Percentiles rank a stretch among this genome's conserved stretches.
These are phyloP conservation scores for Lipophrys pholis DNA, from an alignment of 2,113 vertebrate genomes.

Conservation along the genomic window DNA sequence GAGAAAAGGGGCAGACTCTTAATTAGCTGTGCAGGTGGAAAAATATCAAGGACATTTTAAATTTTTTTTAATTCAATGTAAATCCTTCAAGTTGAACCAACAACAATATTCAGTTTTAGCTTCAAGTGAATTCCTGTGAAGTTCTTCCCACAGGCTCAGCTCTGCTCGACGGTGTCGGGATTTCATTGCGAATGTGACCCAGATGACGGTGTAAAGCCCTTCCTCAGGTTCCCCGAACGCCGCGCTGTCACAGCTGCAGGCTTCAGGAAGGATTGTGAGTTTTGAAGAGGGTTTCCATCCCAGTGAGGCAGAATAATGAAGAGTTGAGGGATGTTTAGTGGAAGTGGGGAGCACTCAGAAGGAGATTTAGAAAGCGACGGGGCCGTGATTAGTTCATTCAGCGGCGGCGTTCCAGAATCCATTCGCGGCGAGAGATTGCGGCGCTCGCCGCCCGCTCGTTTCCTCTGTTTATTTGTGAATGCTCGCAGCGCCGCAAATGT, in stretches of 20 bases:
- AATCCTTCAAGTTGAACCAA: constrained; percentile 14
- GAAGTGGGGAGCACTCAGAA: constrained; percentile 7
- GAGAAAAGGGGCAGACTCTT: not conserved
- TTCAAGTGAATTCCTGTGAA: constrained; percentile 11
- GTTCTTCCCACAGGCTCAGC: constrained; percentile 30
- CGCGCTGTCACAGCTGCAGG: not conserved
- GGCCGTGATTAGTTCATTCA: constrained; percentile 14
- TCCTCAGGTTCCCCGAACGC: not conserved
- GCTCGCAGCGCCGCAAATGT: constrained; percentile 1
- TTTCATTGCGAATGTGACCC: constrained; percentile 7
- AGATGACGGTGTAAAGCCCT: not conserved
- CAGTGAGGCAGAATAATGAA: not conserved
- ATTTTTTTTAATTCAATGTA: constrained; percentile 6
- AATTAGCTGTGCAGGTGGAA: not conserved
- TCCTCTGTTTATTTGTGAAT: constrained; percentile 3
- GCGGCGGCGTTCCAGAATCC: not conserved
- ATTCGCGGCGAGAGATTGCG: constrained; percentile 3
- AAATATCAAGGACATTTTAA: not conserved
- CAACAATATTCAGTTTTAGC: not conserved
- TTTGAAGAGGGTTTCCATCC: constrained; percentile 3
- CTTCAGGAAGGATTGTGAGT: not conserved
- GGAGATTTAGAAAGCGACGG: constrained; percentile 8
- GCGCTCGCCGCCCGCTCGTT: too few species aligned
- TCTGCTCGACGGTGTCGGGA: constrained; percentile 5
- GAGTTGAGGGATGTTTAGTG: constrained; percentile 7